These are phyloP conservation scores for Sarcophaga peregrina DNA, from an alignment of 1,140 invertebrate species.

Conservation along the genomic window DNA sequence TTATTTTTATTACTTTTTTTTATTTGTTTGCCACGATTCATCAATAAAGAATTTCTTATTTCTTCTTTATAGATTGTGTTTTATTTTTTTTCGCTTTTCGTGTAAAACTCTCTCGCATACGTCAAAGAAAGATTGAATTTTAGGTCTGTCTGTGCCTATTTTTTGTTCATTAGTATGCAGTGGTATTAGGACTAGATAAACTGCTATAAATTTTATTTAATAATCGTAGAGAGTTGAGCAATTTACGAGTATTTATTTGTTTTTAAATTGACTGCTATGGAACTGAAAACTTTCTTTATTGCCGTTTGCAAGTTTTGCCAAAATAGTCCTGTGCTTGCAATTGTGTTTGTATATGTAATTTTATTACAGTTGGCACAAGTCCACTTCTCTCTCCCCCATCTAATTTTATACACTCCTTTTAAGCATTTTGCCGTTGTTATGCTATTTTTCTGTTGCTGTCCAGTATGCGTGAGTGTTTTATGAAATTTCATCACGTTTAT, in stretches of 20 bases:
- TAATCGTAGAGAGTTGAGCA: too few species aligned
- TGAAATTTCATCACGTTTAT: conserved; percentile 33
- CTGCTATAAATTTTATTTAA: not conserved
- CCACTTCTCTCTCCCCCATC: not conserved
- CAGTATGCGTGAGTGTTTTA: conserved; percentile 28
- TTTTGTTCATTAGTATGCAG: conserved; percentile 14
- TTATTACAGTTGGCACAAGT: not conserved
- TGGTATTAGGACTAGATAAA: conserved; percentile 4
- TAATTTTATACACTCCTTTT: not conserved
- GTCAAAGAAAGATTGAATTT: conserved; percentile 22
- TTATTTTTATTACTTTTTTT: not conserved
- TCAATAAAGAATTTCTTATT: conserved; percentile 34
- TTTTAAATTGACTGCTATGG: not conserved
- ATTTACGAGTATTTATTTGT: too few species aligned
- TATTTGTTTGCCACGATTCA: conserved; percentile 28
- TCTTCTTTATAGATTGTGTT: not conserved
- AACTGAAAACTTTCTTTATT: conserved; percentile 36
- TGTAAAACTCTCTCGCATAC: not conserved
- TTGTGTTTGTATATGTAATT: not conserved
- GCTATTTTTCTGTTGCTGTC: not conserved
- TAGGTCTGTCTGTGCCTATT: not conserved
- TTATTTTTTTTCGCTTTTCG: not conserved
- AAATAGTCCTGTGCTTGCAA: conserved; percentile 32
- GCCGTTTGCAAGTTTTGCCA: conserved; percentile 4
- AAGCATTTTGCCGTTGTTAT: conserved; percentile 15